Base-by-base conservation (phyloP, 2,888 invertebrate genomes). In the Gymnoscelis rufifasciata region DNA sequence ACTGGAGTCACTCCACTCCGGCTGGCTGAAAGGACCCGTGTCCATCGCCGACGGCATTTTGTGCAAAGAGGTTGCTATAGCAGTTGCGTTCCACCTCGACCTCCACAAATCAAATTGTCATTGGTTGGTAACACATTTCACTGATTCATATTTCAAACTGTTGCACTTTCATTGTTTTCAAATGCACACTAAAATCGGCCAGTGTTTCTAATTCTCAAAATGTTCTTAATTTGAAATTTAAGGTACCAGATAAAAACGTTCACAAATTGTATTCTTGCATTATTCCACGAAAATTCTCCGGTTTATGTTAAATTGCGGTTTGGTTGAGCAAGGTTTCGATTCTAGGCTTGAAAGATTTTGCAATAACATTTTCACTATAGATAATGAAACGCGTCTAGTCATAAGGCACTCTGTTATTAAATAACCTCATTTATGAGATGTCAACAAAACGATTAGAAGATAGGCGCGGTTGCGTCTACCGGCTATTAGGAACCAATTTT, bases 1-100 rank as follows among this genome's bases (percentile, higher is more conserved):
- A 41, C 83, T 83, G 37, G 86, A 87, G 54, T 88, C 84, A 52
- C 86, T 88, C 83, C 88, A 86, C 60, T 87, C 88, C 4, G 87
- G 78, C 66, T 81, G 84, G 70, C 83, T 87, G 71, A 83, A 86
- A 27, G 73, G 79, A 14, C 75, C 75, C 28, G 74, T 61, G 49
- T 77, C 74, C 58, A 84, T 40, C n/a, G 77, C 81, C 52, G 86
- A 78, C 11, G 86, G 88, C 87, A 87, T 88, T 57, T 56, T 60
- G 30, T 31, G 7, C 43, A 19, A 19, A 19, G 19, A 19, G 19
- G 19, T 19, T 19, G n/a, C n/a, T n/a, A n/a, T n/a, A n/a, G n/a
- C n/a, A n/a, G n/a, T n/a, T n/a, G n/a, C n/a, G n/a, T 19, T 19
- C 19, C 19, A 19, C 19, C 19, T 19, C n/a, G n/a, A n/a, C n/a